Percentiles rank a stretch among this genome's conserved stretches.
These are phyloP conservation scores for Lymantria dispar DNA, from an alignment of 2,888 invertebrate genomes.

Conservation along the genomic window DNA sequence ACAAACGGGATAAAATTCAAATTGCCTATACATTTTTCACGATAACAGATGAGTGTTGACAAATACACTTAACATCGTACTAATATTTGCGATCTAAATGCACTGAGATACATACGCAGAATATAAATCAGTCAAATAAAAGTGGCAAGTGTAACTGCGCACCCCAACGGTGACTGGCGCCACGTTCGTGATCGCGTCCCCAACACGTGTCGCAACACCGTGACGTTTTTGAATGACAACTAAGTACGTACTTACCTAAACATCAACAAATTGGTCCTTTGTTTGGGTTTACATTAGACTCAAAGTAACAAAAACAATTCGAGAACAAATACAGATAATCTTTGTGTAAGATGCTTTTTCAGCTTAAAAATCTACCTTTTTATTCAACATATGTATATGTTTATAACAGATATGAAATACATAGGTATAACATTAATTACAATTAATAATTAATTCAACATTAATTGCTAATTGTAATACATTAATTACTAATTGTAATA, in stretches of 20 bases:
- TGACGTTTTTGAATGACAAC: slow-evolving; percentile 58
- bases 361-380: too few species aligned
- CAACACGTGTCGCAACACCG: slow-evolving; percentile 43
- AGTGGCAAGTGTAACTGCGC: slow-evolving; percentile 52
- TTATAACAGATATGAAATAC: too few species aligned
- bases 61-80: slow-evolving; percentile 18
- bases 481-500: too few species aligned
- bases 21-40: too few species aligned
- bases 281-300: slow-evolving; percentile 37
- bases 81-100: slow-evolving; percentile 24
- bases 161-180: slow-evolving; percentile 33
- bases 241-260: slow-evolving; percentile 42
- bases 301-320: background rate
- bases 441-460: too few species aligned
- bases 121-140: slow-evolving; percentile 59
- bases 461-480: too few species aligned
- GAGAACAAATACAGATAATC: too few species aligned
- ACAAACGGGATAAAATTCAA: too few species aligned
- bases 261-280: slow-evolving; percentile 53
- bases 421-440: too few species aligned
- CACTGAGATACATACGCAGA: slow-evolving; percentile 32
- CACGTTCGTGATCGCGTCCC: slow-evolving; percentile 41
- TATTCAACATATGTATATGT: too few species aligned
- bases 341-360: too few species aligned
- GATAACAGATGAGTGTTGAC: background rate